Evolutionary conservation across 2,888 invertebrate genomes (phyloP), one percentile per base, ranked within the genome.

Genomic region (Napeogenes sylphis): DNA sequence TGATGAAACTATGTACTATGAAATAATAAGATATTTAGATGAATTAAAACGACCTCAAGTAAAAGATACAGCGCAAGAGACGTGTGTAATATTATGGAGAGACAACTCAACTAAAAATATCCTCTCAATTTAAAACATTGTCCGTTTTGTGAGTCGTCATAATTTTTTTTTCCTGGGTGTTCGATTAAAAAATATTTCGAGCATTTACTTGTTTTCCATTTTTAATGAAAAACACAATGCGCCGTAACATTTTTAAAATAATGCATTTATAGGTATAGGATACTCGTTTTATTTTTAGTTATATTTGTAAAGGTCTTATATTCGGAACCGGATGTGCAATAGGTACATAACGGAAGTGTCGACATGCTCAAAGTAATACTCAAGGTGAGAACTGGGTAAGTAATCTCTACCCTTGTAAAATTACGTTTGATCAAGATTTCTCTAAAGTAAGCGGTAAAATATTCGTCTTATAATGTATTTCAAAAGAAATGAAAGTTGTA

Each of bases 241-340:
- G 38, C 42, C 10, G 8, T 42, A 10, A 42, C 10, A 10, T 35
- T 35, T 35, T 35, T 2, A 2, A 35, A 5, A 35, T 5, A 35
- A 35, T 35, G 4, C 4, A 5, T 4, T 30, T 21, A 51, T 30
- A 30, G 8, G 8, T 4, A 30, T 51, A 12, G 30, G 30, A 51
- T 10, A 30, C 4, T 8, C 8, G 30, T 51, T 51, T 30, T 51
- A 51, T 51, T 51, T 30, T 30, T 30, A 51, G 12, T 51, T 30
- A 51, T 51, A 30, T 51, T 30, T 30, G 30, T 30, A 30, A 51
- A 51, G 21, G 35, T 33, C 64, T 63, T 59, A 55, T 57, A 46
- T 62, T 70, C 69, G 70, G 70, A 70, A 70, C 68, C 70, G 70
- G 70, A 70, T 45, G 33, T 67, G 46, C 47, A 60, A 53, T n/a